Evolutionary conservation across 2,797 vertebrate genomes (phyloP).

Genomic region (Oryzias sinensis): DNA sequence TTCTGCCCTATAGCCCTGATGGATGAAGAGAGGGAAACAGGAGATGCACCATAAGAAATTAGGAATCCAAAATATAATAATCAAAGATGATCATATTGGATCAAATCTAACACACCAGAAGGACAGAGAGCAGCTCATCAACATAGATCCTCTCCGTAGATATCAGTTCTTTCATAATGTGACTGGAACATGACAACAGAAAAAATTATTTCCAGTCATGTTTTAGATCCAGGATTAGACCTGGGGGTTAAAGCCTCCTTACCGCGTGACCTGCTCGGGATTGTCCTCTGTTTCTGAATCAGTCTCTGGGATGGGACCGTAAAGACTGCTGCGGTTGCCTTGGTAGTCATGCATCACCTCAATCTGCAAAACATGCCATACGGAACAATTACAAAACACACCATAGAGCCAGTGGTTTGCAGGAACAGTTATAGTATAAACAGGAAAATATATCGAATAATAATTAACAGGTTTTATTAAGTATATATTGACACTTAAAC

Average conservation of each 20-base stretch:
- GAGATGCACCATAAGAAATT: not conserved
- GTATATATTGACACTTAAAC: constrained; percentile 58
- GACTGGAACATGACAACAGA: constrained; percentile 68
- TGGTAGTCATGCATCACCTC: constrained; percentile 90
- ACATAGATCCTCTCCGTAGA: constrained; percentile 94
- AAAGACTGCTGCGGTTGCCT: constrained; percentile 83
- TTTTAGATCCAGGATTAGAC: not conserved
- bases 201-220: not conserved
- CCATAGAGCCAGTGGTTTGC: not conserved
- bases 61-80: not conserved
- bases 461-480: no score
- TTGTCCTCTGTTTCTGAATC: constrained; percentile 84
- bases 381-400: not conserved
- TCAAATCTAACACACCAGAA: constrained; percentile 81
- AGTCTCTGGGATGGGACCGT: constrained; percentile 68
- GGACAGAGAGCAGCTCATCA: constrained; percentile 88
- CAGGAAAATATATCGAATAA: not conserved
- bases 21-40: constrained; percentile 8
- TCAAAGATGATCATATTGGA: not conserved
- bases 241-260: constrained; percentile 15
- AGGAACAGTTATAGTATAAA: not conserved
- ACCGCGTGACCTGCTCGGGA: constrained; percentile 87
- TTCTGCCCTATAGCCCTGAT: constrained; percentile 91
- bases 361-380: constrained; percentile 70
- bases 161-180: constrained; percentile 93